A percentile compares a stretch with the other conserved stretches of the same genome.
phyloP scores from a whole-genome alignment of 2,113 vertebrate genomes.

The Sapajus apella region DNA sequence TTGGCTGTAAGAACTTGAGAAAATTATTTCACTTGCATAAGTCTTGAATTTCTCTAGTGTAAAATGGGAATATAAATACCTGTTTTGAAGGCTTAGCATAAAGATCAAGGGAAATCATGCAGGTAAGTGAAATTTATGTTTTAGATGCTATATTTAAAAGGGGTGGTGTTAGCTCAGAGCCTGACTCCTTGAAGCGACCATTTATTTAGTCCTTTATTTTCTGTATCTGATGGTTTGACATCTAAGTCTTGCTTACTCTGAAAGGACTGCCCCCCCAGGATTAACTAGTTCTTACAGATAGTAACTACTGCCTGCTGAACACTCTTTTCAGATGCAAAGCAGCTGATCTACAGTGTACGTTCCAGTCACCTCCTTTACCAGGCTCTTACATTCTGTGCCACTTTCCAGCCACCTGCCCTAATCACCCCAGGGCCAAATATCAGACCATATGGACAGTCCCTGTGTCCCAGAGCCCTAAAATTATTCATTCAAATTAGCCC shows the following conservation, averaged over 20 bases:
- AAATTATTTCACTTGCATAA: background rate
- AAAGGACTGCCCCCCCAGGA: background rate
- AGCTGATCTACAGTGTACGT: background rate
- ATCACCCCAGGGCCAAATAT: background rate
- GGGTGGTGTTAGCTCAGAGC: rapidly evolving
- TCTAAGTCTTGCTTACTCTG: background rate
- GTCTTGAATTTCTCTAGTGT: background rate
- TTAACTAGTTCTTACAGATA: background rate
- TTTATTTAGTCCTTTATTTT: background rate
- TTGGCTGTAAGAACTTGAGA: background rate
- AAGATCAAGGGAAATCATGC: background rate
- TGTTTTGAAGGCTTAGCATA: background rate
- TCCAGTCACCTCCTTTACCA: too few relatives aligned
- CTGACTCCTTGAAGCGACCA: background rate
- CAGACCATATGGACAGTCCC: background rate
- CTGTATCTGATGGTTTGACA: too few relatives aligned
- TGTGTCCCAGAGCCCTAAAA: background rate
- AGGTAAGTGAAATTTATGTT: background rate
- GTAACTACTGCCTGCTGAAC: background rate
- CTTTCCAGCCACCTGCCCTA: background rate
- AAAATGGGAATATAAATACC: background rate
- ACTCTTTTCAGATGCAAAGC: background rate
- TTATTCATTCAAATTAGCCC: background rate
- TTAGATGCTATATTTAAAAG: background rate
- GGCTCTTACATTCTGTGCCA: background rate